Percentiles rank a stretch among this genome's conserved stretches.
phyloP scores from a whole-genome alignment of 2,797 vertebrate species.

The Pagetopsis macropterus region DNA sequence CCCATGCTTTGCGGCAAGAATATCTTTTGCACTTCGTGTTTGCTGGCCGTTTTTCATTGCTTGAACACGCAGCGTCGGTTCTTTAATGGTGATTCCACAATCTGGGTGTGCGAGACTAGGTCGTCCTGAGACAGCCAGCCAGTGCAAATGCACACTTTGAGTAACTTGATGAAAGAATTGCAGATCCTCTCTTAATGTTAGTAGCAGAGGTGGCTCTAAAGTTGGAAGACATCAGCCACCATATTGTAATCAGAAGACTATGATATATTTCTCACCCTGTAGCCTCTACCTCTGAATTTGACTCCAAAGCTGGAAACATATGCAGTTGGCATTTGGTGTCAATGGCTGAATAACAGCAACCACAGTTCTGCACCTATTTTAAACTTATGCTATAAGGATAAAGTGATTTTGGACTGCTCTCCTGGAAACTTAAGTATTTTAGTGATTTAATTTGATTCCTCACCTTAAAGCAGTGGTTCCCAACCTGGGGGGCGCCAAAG shows the following conservation, averaged over 20 bases:
- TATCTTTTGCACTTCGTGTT: slow-evolving; percentile 62
- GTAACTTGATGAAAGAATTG: slow-evolving; percentile 59
- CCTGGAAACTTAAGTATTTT: not conserved
- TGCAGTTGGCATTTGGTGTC: no score
- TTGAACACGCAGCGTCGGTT: slow-evolving; percentile 61
- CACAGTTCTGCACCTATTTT: not conserved
- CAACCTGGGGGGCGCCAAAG: no score
- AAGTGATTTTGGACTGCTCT: not conserved
- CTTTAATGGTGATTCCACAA: slow-evolving; percentile 62
- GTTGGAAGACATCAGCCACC: slow-evolving; percentile 42
- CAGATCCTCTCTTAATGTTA: slow-evolving; percentile 56
- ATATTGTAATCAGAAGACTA: slow-evolving; percentile 36
- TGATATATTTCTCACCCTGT: slow-evolving; percentile 16
- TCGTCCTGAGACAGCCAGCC: slow-evolving; percentile 48
- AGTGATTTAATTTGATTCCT: not conserved
- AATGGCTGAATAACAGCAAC: not conserved
- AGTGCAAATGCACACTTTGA: slow-evolving; percentile 49
- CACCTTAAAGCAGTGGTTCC: no score
- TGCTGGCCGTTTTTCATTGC: slow-evolving; percentile 50
- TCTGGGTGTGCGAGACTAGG: slow-evolving; percentile 47
- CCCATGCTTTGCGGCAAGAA: slow-evolving; percentile 64
- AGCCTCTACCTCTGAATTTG: not conserved
- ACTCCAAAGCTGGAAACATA: not conserved
- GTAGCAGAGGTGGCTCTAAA: slow-evolving; percentile 40
- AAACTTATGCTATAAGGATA: not conserved